Conservation (phyloP, 2,888 invertebrate genomes). For the Panorpa germanica region DNA sequence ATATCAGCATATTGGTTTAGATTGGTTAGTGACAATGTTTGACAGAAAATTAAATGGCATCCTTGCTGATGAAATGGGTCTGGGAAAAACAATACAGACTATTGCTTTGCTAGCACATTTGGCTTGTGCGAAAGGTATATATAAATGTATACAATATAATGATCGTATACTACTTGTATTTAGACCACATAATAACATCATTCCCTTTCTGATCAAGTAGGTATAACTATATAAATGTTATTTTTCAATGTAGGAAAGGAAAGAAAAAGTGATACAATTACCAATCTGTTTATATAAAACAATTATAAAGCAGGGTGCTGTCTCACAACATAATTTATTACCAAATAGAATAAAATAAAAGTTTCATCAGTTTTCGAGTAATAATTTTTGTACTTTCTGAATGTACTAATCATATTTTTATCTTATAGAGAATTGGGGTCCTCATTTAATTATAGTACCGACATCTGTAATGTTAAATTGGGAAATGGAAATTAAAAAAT, state of each 20-base stretch:
- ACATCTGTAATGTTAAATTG: conserved; percentile 99
- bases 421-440: conserved; percentile 73
- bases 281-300: too few species aligned
- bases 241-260: too few species aligned
- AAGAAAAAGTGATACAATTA: too few species aligned
- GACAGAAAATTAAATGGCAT: conserved; percentile 91
- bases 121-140: conserved; percentile 74
- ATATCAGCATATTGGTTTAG: conserved; percentile 93
- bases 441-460: conserved; percentile 96
- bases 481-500: conserved; percentile 99
- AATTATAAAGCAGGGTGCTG: too few species aligned
- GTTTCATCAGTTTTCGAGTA: too few species aligned
- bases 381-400: conserved; percentile 6
- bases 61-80: conserved; percentile 92
- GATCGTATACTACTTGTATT: too few species aligned
- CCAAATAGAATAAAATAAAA: too few species aligned
- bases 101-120: conserved; percentile 86
- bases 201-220: too few species aligned
- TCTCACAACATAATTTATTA: too few species aligned
- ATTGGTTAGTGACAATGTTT: conserved; percentile 94
- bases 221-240: too few species aligned
- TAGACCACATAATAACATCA: too few species aligned
- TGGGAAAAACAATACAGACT: conserved; percentile 95
- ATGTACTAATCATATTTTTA: conserved; percentile 9
- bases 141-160: too few species aligned